These are phyloP conservation scores for Microctenopoma steveboyesi DNA, from an alignment of 2,797 vertebrate species.

Conservation along the genomic window DNA sequence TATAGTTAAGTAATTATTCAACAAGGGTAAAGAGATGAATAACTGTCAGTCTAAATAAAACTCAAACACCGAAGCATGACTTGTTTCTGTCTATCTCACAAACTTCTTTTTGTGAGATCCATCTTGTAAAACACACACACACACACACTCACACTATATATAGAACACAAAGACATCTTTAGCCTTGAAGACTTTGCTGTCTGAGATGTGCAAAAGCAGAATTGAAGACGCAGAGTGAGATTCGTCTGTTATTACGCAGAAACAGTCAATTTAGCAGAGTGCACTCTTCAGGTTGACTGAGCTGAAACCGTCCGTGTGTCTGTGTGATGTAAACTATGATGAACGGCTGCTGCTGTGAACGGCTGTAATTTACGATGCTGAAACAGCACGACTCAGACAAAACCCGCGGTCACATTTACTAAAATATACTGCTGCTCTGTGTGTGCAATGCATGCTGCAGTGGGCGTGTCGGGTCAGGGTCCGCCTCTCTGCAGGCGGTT, in stretches of 20 bases:
- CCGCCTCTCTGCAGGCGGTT: constrained; percentile 72
- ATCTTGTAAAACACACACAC: constrained; percentile 3
- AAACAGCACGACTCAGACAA: constrained; percentile 26
- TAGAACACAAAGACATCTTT: constrained; percentile 25
- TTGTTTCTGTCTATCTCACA: too few species aligned
- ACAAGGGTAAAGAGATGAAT: too few species aligned
- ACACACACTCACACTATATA: constrained; percentile 14
- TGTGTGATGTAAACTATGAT: background rate
- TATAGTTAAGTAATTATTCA: too few species aligned
- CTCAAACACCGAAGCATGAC: too few species aligned
- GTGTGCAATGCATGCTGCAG: constrained; percentile 61
- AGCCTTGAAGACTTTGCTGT: background rate
- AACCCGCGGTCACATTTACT: constrained; percentile 36
- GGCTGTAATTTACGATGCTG: constrained; percentile 42
- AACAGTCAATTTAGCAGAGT: too few species aligned
- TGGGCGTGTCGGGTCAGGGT: constrained; percentile 55
- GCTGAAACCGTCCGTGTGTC: background rate
- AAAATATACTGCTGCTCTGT: constrained; percentile 33
- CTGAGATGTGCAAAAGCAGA: constrained; percentile 1
- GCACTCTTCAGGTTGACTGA: background rate
- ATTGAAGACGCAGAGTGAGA: background rate
- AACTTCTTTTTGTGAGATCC: too few species aligned
- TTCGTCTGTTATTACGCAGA: background rate
- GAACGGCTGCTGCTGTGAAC: constrained; percentile 10
- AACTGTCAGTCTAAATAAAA: too few species aligned